Evolutionary conservation across 2,113 vertebrate genomes (phyloP).

Genomic region (Eonycteris spelaea): DNA sequence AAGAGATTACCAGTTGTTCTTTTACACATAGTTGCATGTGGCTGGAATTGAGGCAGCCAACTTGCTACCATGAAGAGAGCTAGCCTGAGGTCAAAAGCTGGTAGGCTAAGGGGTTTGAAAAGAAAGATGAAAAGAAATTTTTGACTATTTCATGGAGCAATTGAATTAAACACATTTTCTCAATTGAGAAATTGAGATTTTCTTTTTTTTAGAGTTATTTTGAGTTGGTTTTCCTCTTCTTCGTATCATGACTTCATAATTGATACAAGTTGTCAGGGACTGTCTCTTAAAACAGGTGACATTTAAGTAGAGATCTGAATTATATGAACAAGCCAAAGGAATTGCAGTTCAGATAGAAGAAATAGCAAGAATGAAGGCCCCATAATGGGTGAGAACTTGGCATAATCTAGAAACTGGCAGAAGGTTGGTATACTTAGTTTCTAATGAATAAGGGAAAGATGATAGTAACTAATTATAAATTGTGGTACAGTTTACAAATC

Average conservation of each 20-base stretch:
- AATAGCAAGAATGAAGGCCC: background rate
- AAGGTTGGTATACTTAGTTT: background rate
- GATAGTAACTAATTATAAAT: constrained; percentile 12
- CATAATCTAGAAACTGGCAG: background rate
- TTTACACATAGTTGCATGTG: background rate
- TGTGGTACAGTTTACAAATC: background rate
- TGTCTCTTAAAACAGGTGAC: background rate
- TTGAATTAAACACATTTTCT: constrained; percentile 12
- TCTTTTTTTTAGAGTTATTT: constrained; percentile 4
- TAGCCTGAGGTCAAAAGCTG: background rate
- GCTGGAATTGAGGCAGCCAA: background rate
- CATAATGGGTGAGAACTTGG: background rate
- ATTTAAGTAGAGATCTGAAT: constrained; percentile 17
- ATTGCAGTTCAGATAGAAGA: background rate
- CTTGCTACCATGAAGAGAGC: background rate
- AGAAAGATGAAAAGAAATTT: constrained; percentile 18
- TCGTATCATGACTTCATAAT: background rate
- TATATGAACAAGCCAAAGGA: background rate
- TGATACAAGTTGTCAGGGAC: background rate
- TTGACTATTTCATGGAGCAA: background rate
- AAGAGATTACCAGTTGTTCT: background rate
- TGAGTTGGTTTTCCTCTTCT: background rate
- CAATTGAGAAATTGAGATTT: background rate
- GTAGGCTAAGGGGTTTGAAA: background rate
- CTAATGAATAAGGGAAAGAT: background rate